These are phyloP conservation scores for Lates calcarifer DNA, from an alignment of 2,113 vertebrate species.

Conservation along the genomic window DNA sequence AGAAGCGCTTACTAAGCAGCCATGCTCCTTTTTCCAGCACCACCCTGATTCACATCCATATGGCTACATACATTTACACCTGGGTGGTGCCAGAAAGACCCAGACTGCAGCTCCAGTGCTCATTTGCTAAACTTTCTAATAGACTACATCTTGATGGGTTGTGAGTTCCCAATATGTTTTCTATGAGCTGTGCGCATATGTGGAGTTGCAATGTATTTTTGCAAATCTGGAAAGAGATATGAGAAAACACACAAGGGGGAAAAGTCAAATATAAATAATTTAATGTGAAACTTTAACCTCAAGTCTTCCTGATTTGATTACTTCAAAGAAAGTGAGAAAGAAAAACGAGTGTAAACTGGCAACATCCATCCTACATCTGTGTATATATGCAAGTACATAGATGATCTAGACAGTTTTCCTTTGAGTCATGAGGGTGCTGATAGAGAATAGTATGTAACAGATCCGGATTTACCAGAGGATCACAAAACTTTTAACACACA, in stretches of 20 bases:
- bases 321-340: neutral
- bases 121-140: neutral
- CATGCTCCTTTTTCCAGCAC: constrained; percentile 22
- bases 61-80: constrained; percentile 30
- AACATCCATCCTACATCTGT: neutral
- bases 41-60: constrained; percentile 36
- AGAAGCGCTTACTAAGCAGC: constrained; percentile 8
- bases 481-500: neutral
- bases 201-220: too few relatives aligned
- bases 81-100: constrained; percentile 11
- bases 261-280: neutral
- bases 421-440: neutral
- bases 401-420: neutral
- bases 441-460: neutral
- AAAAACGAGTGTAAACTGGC: too few relatives aligned
- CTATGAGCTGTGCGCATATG: neutral
- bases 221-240: neutral
- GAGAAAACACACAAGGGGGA: neutral
- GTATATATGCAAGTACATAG: neutral
- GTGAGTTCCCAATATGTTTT: neutral
- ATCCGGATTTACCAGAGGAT: neutral
- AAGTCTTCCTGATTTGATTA: neutral
- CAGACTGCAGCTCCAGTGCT: constrained; percentile 7
- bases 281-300: neutral
- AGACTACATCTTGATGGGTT: neutral